Conservation (phyloP, 1,140 invertebrate species). For the Procambarus virginalis region DNA sequence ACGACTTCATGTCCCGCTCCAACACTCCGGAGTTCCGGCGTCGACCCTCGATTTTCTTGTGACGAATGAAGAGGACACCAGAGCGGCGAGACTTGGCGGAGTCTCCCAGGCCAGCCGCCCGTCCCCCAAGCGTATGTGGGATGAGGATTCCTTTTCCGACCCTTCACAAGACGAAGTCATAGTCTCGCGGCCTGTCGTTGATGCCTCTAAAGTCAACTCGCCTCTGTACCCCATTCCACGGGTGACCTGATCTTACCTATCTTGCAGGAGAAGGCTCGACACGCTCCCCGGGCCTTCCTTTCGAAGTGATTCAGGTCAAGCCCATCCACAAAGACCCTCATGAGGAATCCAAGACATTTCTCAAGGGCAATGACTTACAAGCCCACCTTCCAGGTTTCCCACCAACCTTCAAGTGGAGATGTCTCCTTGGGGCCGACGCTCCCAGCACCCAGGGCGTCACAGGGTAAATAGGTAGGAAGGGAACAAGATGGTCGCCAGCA, state of each 20-base stretch:
- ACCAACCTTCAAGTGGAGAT: not conserved
- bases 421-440: not conserved
- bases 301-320: slow-evolving; percentile 8
- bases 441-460: not conserved
- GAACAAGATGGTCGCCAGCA: too few species aligned
- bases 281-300: not conserved
- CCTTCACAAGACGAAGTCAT: slow-evolving; percentile 33
- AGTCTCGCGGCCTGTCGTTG: slow-evolving; percentile 38
- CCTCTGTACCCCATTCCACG: not conserved
- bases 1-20: slow-evolving; percentile 37
- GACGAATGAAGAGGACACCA: too few species aligned
- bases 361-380: not conserved
- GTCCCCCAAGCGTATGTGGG: not conserved
- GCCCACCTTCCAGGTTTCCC: not conserved
- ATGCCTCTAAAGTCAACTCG: slow-evolving; percentile 26
- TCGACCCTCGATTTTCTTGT: slow-evolving; percentile 2
- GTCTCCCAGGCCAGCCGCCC: not conserved
- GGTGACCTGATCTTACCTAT: not conserved
- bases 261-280: not conserved
- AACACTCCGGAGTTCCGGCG: slow-evolving; percentile 57
- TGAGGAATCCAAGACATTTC: not conserved
- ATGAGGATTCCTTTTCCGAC: not conserved
- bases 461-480: not conserved
- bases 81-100: too few species aligned
- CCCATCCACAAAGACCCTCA: not conserved